Percentiles rank a stretch among this genome's conserved stretches.
phyloP scores from a whole-genome alignment of 2,888 invertebrate genomes.

The Drosophila meridionalis region DNA sequence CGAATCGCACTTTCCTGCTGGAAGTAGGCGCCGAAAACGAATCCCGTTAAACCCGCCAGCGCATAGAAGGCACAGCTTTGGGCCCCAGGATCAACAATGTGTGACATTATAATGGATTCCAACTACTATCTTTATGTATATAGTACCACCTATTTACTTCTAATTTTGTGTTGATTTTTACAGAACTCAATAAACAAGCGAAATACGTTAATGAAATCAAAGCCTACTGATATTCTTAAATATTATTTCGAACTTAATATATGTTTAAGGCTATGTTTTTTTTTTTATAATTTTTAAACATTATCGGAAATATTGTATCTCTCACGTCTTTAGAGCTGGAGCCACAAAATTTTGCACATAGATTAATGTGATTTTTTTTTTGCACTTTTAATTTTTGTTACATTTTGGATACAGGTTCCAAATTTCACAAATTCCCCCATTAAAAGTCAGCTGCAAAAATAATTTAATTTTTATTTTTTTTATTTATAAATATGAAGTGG shows the following conservation, averaged over 20 bases:
- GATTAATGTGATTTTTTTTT: too few relatives aligned
- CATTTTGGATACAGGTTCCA: too few relatives aligned
- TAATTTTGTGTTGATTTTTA: constrained; percentile 32
- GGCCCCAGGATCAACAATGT: constrained; percentile 26
- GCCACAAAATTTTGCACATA: too few relatives aligned
- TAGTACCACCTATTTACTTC: constrained; percentile 18
- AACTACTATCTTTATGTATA: neutral
- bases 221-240: constrained; percentile 19
- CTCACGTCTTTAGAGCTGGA: too few relatives aligned
- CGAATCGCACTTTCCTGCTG: constrained; percentile 61
- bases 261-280: too few relatives aligned
- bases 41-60: constrained; percentile 54
- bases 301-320: too few relatives aligned
- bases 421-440: too few relatives aligned
- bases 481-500: too few relatives aligned
- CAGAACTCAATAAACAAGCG: neutral
- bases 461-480: too few relatives aligned
- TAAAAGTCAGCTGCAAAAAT: too few relatives aligned
- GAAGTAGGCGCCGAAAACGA: constrained; percentile 59
- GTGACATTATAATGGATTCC: constrained; percentile 9
- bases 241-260: neutral
- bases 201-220: neutral
- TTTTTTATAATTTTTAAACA: too few relatives aligned
- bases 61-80: constrained; percentile 54
- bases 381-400: too few relatives aligned